Evolutionary conservation across 2,797 vertebrate species (phyloP), one percentile per base, ranked within the genome.

Genomic region (Megaceryle alcyon): DNA sequence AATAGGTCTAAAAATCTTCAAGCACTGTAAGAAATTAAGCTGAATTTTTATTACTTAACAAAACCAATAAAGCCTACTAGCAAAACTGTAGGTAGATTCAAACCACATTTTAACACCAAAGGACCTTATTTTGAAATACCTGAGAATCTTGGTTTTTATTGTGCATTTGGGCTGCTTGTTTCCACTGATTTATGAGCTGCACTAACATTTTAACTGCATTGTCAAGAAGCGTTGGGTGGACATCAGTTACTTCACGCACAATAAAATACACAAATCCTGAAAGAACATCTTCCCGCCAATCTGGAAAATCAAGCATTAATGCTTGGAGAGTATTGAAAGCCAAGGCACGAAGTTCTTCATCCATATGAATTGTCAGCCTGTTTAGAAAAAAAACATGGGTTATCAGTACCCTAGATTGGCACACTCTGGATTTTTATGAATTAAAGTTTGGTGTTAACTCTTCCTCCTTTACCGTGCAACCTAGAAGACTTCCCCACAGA

Each of bases 271-370:
- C 99, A 92, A 99, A 99, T 93, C 99, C 99, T 68, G 99, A 99
- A 95, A 99, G 98, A 82, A 99, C 99, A 68, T 99, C 99, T 96
- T 99, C 99, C 57, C 99, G 98, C 99, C 99, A 99, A 96, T 99
- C 99, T 43, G 99, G 99, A 97, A 99, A 99, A 98, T 99, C 99
- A 96, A 99, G 98, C 99, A 99, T 99, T 94, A 99, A 98, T 46
- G 99, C 99, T 97, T 99, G 99, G 89, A 99, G 98, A n/a, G 99
- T 99, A 81, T 99, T 99, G 97, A 99, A 99, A 92, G 99, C 99
- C 94, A 99, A 98, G 73, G 99, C 99, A 61, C 99, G 99, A 63
- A 99, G 98, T 97, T 99, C 99, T 98, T 99, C 99, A 77, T 99
- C 99, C 99, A 99, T 99, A 94, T 99, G 99, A 97, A 99, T 98